Evolutionary conservation across 1,140 invertebrate genomes (phyloP), one percentile per base, ranked within the genome.

Genomic region (Oscheius sp.): DNA sequence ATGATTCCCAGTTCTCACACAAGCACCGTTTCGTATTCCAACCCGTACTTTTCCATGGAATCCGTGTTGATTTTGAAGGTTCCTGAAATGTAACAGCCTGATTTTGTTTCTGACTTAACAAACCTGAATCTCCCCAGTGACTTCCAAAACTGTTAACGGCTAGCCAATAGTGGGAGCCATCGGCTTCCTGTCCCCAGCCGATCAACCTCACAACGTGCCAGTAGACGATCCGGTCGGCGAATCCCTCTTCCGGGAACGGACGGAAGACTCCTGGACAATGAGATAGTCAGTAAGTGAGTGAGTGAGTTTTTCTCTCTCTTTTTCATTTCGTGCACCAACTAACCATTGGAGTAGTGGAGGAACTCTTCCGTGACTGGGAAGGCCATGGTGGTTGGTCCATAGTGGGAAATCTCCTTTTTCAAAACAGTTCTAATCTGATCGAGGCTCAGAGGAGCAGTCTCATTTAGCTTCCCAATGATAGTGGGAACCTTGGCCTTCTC

Each of bases 291-390:
- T n/a, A 42, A n/a, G 7, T 10, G n/a, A 10, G 38, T 42, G 7
- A 42, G 38, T n/a, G 38, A 10, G 7, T n/a, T 42, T n/a, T n/a
- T n/a, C n/a, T n/a, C n/a, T n/a, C n/a, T n/a, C n/a, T n/a, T n/a
- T n/a, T n/a, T n/a, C n/a, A n/a, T n/a, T 42, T 42, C 38, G 7
- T 10, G n/a, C 7, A 13, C 0, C 20, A 23, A 59, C 55, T 23
- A 15, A 59, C 55, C 81, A 18, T 58, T 72, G 18, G 80, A 78
- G 61, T 83, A 83, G 64, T 83, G 82, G 4, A 83, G 68, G 55
- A 83, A 83, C 52, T 83, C 82, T 77, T 83, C 82, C 2, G 82
- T 84, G 10, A 84, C 77, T 7, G 82, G 82, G 63, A 83, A 82
- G 45, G 82, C 82, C 73, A 83, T 76, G 10, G 82, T 83, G 1